Conservation (phyloP, 1,140 invertebrate species). For the Apis dorsata region DNA sequence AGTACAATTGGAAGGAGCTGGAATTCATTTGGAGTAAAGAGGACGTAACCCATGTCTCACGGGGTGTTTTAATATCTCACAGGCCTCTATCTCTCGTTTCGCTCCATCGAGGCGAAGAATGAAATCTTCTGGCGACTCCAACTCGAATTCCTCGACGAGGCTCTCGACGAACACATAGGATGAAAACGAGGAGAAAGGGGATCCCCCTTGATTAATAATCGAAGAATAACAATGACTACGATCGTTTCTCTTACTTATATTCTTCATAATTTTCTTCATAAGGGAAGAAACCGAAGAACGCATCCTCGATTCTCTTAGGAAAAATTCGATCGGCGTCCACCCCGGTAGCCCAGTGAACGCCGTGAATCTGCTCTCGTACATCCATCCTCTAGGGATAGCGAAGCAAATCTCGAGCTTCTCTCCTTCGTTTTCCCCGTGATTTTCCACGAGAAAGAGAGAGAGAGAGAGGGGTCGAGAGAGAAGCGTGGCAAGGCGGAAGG, state of each 20-base stretch:
- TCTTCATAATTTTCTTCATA: neutral
- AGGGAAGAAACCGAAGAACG: neutral
- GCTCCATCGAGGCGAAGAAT: conserved; percentile 6
- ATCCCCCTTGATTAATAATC: no score
- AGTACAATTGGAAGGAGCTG: neutral
- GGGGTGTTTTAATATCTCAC: conserved; percentile 49
- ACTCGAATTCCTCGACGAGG: neutral
- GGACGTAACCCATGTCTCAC: conserved; percentile 42
- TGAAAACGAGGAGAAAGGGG: no score
- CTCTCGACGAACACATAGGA: neutral
- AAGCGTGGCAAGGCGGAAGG: neutral
- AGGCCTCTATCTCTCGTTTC: conserved; percentile 12
- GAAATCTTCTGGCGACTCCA: no score
- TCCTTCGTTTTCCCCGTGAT: conserved; percentile 18
- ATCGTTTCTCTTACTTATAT: no score
- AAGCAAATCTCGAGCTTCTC: conserved; percentile 6
- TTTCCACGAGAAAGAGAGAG: neutral
- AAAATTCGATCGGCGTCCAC: conserved; percentile 22
- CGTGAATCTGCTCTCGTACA: neutral
- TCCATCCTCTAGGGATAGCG: conserved; percentile 5
- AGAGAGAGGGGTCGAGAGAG: neutral
- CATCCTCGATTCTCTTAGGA: neutral
- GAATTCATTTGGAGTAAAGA: conserved; percentile 38
- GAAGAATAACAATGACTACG: no score
- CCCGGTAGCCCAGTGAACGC: conserved; percentile 49